These are phyloP conservation scores for Psilopogon haemacephalus DNA, from an alignment of 2,113 vertebrate species.

Conservation along the genomic window DNA sequence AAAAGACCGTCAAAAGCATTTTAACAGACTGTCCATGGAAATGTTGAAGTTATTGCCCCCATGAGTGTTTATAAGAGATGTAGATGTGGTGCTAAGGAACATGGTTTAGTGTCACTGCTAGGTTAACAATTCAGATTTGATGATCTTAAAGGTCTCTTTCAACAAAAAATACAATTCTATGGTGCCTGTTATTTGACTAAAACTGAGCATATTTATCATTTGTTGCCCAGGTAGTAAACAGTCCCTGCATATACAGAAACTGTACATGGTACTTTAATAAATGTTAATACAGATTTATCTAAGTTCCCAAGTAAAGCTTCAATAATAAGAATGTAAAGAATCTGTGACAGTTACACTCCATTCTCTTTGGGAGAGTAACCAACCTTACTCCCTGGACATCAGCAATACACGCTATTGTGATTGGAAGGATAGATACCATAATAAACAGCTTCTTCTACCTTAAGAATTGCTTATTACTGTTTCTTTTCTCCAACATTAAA, in stretches of 20 bases:
- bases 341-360: fast-evolving
- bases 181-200: background rate
- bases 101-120: too few relatives aligned
- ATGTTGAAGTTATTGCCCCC: too few relatives aligned
- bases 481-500: background rate
- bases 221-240: background rate
- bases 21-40: too few relatives aligned
- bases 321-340: background rate
- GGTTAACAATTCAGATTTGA: too few relatives aligned
- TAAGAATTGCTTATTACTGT: background rate
- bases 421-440: background rate
- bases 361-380: background rate
- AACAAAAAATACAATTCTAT: too few relatives aligned
- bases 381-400: background rate
- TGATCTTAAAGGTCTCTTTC: too few relatives aligned
- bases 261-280: fast-evolving
- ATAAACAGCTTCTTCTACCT: background rate
- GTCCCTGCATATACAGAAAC: background rate
- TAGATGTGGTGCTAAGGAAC: too few relatives aligned
- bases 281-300: background rate
- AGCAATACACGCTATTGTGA: background rate
- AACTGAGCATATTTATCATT: background rate
- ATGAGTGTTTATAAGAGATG: too few relatives aligned
- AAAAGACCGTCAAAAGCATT: too few relatives aligned
- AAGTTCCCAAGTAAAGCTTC: background rate